phyloP scores from a whole-genome alignment of 2,888 invertebrate species.

The Cyclophora punctaria region DNA sequence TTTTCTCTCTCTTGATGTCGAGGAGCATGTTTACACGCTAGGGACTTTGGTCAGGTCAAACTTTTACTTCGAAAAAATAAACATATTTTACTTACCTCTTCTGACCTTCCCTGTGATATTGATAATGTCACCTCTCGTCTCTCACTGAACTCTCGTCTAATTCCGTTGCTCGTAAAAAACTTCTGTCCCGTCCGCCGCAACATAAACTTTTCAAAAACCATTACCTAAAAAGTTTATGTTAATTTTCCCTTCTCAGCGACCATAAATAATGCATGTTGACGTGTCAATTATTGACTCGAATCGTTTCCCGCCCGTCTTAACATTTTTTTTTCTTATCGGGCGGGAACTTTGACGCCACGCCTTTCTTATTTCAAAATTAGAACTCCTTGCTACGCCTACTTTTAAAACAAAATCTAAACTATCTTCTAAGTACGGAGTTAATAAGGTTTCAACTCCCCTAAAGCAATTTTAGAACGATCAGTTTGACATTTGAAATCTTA shows the following conservation, averaged over 20 bases:
- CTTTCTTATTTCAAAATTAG: slow-evolving; percentile 40
- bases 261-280: slow-evolving; percentile 69
- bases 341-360: slow-evolving; percentile 49
- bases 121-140: neutral
- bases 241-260: slow-evolving; percentile 51
- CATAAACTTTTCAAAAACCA: slow-evolving; percentile 68
- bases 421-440: slow-evolving; percentile 11
- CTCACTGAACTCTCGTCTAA: slow-evolving; percentile 11
- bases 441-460: slow-evolving; percentile 23
- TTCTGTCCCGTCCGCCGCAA: slow-evolving; percentile 36
- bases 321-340: slow-evolving; percentile 35
- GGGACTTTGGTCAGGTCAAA: no score
- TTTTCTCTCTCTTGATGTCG: no score
- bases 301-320: slow-evolving; percentile 43
- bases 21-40: no score
- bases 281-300: slow-evolving; percentile 65
- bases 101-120: no score
- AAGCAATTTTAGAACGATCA: neutral
- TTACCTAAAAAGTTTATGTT: slow-evolving; percentile 60
- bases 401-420: slow-evolving; percentile 25
- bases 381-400: slow-evolving; percentile 37
- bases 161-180: slow-evolving; percentile 32
- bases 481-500: slow-evolving; percentile 24
- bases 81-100: neutral
- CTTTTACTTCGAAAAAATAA: neutral